Conservation (phyloP, 2,113 vertebrate species). For the Nipponia nippon region DNA sequence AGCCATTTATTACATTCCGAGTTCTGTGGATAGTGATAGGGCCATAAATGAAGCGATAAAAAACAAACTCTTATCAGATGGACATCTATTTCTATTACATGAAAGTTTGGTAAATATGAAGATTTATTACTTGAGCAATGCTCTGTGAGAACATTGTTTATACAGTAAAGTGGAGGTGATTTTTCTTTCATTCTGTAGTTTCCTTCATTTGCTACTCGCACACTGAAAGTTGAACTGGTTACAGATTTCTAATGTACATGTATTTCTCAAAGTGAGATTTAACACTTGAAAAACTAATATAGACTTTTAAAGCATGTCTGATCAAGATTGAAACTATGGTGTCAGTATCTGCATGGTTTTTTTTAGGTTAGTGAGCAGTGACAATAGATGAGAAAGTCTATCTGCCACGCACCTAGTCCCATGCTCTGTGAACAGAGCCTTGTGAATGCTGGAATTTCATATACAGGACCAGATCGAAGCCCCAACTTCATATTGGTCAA, state of each 20-base stretch:
- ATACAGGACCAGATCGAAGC: neutral
- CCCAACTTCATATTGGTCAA: neutral
- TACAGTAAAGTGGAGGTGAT: neutral
- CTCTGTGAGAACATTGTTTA: neutral
- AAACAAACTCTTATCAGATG: neutral
- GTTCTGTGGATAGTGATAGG: neutral
- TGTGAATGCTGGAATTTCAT: neutral
- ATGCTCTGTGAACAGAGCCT: neutral
- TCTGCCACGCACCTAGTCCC: neutral
- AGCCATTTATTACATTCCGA: neutral
- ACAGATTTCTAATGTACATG: neutral
- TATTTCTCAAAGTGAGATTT: neutral
- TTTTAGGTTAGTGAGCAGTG: neutral
- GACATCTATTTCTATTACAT: neutral
- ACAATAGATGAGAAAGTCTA: neutral
- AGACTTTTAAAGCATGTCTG: neutral
- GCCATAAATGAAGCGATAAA: slow-evolving; percentile 25
- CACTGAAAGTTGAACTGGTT: neutral
- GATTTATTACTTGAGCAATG: neutral
- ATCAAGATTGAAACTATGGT: neutral
- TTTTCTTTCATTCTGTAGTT: slow-evolving; percentile 28
- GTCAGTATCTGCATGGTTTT: neutral
- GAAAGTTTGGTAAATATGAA: slow-evolving; percentile 7
- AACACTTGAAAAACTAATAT: neutral
- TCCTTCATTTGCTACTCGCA: neutral